These are phyloP conservation scores for Microhierax caerulescens DNA, from an alignment of 2,797 vertebrate genomes.

Conservation along the genomic window DNA sequence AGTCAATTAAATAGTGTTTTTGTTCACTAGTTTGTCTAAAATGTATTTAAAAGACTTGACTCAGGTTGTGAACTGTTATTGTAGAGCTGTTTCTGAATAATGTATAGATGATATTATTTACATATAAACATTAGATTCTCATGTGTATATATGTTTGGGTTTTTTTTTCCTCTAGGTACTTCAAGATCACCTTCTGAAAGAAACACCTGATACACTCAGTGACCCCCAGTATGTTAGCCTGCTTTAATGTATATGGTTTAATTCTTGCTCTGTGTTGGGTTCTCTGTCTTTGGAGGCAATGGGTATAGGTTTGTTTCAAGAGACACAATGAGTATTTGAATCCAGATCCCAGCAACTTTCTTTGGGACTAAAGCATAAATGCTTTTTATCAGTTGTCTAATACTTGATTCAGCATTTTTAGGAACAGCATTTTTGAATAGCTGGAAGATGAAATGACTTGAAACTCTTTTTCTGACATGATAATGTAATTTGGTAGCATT, in stretches of 20 bases:
- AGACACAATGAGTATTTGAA: background rate
- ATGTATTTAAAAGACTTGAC: background rate
- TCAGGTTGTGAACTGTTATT: background rate
- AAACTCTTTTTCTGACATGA: background rate
- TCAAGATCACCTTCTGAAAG: conserved; percentile 92
- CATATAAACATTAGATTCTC: background rate
- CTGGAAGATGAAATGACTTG: background rate
- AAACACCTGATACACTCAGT: conserved; percentile 91
- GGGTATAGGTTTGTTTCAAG: background rate
- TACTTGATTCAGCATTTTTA: background rate
- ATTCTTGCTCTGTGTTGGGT: background rate
- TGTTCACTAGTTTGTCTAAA: background rate
- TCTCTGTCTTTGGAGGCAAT: background rate
- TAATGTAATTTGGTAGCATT: background rate
- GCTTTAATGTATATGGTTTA: background rate
- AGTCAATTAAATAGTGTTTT: background rate
- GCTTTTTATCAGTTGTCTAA: background rate
- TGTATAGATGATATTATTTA: background rate
- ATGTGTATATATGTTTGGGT: background rate
- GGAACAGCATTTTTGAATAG: background rate
- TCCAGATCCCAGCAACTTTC: background rate
- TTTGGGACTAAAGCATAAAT: background rate
- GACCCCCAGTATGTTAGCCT: conserved; percentile 89
- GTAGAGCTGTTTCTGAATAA: background rate
- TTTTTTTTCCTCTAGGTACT: conserved; percentile 76